Conservation (phyloP, 1,140 invertebrate species). For the Papilio aristodemus region DNA sequence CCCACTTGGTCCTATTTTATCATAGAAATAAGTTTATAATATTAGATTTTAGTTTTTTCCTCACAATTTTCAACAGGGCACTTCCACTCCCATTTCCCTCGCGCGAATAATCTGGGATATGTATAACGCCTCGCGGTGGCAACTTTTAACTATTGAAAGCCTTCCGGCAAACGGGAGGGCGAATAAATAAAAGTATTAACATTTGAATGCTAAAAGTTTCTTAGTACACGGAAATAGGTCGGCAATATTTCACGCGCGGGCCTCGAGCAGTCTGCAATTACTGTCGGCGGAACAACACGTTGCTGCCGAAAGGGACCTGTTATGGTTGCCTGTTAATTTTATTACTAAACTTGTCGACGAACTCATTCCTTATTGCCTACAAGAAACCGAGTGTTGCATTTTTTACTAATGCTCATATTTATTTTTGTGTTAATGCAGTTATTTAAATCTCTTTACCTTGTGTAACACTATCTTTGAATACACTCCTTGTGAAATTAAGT, state of each 20-base stretch:
- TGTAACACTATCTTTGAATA: too few species aligned
- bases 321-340: not conserved
- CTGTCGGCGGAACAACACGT: constrained; percentile 18
- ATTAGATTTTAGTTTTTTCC: not conserved
- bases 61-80: not conserved
- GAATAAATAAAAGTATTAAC: constrained; percentile 30
- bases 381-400: not conserved
- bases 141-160: not conserved
- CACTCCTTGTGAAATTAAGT: too few species aligned
- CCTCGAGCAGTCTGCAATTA: constrained; percentile 5
- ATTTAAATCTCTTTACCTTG: too few species aligned
- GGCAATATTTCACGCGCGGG: constrained; percentile 29
- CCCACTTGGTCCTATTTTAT: too few species aligned
- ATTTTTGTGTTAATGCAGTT: too few species aligned
- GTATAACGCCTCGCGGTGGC: not conserved
- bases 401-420: too few species aligned
- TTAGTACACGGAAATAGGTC: constrained; percentile 22
- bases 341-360: constrained; percentile 6
- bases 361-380: not conserved
- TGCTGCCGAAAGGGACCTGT: not conserved
- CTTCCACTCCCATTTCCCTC: not conserved
- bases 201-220: constrained; percentile 30
- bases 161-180: not conserved
- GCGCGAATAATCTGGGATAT: not conserved
- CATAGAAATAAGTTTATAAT: too few species aligned